These are phyloP conservation scores for Drosophila niveifrons DNA, from an alignment of 2,888 invertebrate species.

Conservation along the genomic window DNA sequence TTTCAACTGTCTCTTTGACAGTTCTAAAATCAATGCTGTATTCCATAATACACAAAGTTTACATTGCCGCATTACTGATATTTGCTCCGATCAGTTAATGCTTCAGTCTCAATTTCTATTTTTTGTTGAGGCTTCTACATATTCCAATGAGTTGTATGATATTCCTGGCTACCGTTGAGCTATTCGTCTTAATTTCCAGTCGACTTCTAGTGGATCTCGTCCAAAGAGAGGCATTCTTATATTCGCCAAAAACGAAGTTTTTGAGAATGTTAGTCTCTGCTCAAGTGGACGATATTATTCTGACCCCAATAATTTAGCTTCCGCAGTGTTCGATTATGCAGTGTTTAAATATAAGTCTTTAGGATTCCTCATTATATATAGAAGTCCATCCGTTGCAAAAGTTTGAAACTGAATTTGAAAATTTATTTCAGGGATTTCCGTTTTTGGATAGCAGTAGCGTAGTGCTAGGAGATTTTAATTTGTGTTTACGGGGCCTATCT, in stretches of 20 bases:
- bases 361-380: background rate
- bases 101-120: background rate
- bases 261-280: background rate
- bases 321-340: background rate
- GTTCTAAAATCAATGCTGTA: background rate
- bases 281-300: background rate
- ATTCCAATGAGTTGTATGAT: background rate
- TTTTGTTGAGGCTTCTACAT: conserved; percentile 1
- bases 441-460: conserved; percentile 1
- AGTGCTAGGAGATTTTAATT: conserved; percentile 2
- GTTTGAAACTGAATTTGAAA: conserved; percentile 12
- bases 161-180: background rate
- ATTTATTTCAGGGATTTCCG: conserved; percentile 9
- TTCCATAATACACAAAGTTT: background rate
- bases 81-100: too few species aligned
- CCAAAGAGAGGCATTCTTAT: background rate
- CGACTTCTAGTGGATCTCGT: background rate
- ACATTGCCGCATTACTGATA: background rate
- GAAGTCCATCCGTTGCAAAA: background rate
- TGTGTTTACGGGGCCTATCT: background rate
- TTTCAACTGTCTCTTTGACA: background rate
- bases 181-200: background rate
- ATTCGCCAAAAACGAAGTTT: background rate
- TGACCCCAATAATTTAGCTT: background rate
- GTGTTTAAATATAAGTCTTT: background rate